A percentile compares a stretch with the other conserved stretches of the same genome.
These are phyloP conservation scores for Toxotes jaculatrix DNA, from an alignment of 2,113 vertebrate species.

Conservation along the genomic window DNA sequence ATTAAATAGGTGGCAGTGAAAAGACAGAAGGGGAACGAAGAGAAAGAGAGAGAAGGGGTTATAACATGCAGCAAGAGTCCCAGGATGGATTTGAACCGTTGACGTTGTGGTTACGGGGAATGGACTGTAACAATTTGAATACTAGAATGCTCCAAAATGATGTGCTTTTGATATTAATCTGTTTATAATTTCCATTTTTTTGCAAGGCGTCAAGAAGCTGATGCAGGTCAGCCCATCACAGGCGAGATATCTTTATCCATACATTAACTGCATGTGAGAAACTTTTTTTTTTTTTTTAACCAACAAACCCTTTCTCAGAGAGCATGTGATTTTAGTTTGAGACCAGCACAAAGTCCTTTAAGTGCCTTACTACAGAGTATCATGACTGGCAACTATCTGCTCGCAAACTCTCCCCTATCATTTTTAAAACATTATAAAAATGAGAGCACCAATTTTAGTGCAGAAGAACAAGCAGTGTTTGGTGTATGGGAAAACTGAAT, in stretches of 20 bases:
- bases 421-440: slow-evolving; percentile 57
- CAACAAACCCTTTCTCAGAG: not conserved
- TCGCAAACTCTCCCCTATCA: slow-evolving; percentile 49
- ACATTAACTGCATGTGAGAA: not conserved
- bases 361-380: slow-evolving; percentile 45
- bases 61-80: too few species aligned
- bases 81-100: too few species aligned
- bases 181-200: too few species aligned
- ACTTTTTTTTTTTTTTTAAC: not conserved
- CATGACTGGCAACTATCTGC: slow-evolving; percentile 40
- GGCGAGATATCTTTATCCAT: not conserved
- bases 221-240: not conserved
- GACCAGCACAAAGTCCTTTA: slow-evolving; percentile 46
- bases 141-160: too few species aligned
- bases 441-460: slow-evolving; percentile 39
- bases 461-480: slow-evolving; percentile 48
- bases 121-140: too few species aligned
- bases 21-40: not conserved
- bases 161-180: too few species aligned
- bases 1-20: not conserved
- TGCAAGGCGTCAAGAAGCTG: too few species aligned
- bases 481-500: slow-evolving; percentile 40
- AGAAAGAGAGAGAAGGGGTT: not conserved
- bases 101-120: too few species aligned
- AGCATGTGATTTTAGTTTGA: slow-evolving; percentile 20